These are phyloP conservation scores for Drosophila ezoana DNA, from an alignment of 2,888 invertebrate genomes.

Conservation along the genomic window DNA sequence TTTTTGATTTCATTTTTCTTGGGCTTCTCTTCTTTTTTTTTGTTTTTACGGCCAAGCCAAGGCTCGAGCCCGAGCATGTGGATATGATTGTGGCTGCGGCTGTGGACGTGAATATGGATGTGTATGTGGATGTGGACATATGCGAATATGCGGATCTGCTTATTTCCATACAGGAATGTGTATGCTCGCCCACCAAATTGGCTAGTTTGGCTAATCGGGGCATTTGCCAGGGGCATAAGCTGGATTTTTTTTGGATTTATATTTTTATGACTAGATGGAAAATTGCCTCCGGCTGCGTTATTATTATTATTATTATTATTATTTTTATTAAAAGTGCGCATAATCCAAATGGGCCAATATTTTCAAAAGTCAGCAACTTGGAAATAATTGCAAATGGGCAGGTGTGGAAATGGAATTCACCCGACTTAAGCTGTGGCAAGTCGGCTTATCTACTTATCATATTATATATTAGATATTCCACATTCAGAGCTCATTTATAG, in stretches of 20 bases:
- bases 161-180: slow-evolving; percentile 70
- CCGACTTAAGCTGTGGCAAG: slow-evolving; percentile 4
- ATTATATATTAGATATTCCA: not conserved
- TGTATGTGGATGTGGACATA: slow-evolving; percentile 9
- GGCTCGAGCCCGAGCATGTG: slow-evolving; percentile 25
- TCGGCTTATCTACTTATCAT: slow-evolving; percentile 1
- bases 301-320: slow-evolving; percentile 46
- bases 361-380: slow-evolving; percentile 46
- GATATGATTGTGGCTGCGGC: slow-evolving; percentile 33
- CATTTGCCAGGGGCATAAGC: slow-evolving; percentile 64
- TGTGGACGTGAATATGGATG: slow-evolving; percentile 17
- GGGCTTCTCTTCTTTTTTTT: slow-evolving; percentile 15
- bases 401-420: slow-evolving; percentile 25
- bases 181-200: slow-evolving; percentile 51
- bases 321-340: slow-evolving; percentile 46
- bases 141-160: slow-evolving; percentile 55
- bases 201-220: slow-evolving; percentile 77
- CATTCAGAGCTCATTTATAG: not conserved
- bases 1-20: slow-evolving; percentile 82
- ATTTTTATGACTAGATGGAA: slow-evolving; percentile 53
- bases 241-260: slow-evolving; percentile 58
- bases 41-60: slow-evolving; percentile 46
- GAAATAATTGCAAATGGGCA: slow-evolving; percentile 49
- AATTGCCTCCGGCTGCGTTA: slow-evolving; percentile 59
- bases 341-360: slow-evolving; percentile 38